Conservation (phyloP, 2,888 invertebrate species). For the Orthosia cruda region DNA sequence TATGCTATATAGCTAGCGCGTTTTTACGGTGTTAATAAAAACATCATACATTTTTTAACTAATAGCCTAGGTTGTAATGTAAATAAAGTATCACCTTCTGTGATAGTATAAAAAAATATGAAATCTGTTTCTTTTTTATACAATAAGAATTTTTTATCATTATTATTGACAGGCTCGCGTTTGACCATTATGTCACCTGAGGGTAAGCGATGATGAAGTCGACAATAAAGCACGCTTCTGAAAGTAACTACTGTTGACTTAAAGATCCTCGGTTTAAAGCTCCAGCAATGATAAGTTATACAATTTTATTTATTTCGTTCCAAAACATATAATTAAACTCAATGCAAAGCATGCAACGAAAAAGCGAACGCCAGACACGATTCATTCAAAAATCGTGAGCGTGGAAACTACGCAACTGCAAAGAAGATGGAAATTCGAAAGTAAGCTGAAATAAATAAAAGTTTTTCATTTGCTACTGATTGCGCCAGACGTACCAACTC, state of each 20-base stretch:
- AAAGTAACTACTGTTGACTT: too few species aligned
- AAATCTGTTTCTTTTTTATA: too few species aligned
- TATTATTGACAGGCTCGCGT: too few species aligned
- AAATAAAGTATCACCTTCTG: too few species aligned
- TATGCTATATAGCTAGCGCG: background rate
- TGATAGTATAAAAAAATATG: too few species aligned
- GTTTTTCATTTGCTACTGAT: slow-evolving; percentile 52
- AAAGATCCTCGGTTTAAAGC: too few species aligned
- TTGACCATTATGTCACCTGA: too few species aligned
- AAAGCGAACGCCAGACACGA: slow-evolving; percentile 14
- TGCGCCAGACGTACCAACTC: slow-evolving; percentile 29
- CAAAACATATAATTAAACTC: background rate
- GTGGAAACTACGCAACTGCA: background rate
- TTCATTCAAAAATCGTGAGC: slow-evolving; percentile 24
- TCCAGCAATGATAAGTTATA: too few species aligned
- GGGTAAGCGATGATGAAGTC: too few species aligned
- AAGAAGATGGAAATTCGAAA: slow-evolving; percentile 28
- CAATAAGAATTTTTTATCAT: too few species aligned
- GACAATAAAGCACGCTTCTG: too few species aligned
- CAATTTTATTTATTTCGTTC: background rate
- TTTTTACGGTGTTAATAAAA: background rate
- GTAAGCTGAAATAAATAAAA: slow-evolving; percentile 58
- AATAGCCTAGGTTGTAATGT: too few species aligned
- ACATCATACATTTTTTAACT: background rate
- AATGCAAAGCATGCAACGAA: background rate